phyloP scores from a whole-genome alignment of 35 echinoderm and acorn worm species.

The Chiridota heheva region DNA sequence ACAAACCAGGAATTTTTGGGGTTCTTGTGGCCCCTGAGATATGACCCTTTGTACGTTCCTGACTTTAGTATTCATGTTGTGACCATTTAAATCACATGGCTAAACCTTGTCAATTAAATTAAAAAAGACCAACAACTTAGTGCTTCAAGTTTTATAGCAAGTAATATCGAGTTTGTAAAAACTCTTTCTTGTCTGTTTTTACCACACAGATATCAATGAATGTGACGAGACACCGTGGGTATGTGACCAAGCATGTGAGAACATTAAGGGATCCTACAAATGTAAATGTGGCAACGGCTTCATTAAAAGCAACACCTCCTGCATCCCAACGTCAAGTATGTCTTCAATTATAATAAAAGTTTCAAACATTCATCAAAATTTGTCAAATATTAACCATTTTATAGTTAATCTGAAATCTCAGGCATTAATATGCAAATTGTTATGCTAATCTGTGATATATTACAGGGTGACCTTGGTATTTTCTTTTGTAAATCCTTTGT shows the following conservation, averaged over 20 bases:
- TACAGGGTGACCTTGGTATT: too few species aligned
- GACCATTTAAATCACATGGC: not conserved
- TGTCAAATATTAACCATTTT: too few species aligned
- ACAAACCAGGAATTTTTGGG: too few species aligned
- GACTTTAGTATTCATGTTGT: too few species aligned
- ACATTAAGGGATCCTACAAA: slow-evolving; percentile 17
- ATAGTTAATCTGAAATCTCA: not conserved
- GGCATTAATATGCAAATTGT: too few species aligned
- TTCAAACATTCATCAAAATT: not conserved
- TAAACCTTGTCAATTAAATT: not conserved
- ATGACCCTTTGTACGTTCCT: too few species aligned
- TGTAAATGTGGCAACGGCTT: slow-evolving; percentile 33
- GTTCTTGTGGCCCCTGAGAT: too few species aligned
- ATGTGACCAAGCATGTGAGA: slow-evolving; percentile 42
- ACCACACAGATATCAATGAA: slow-evolving; percentile 50
- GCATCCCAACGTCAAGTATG: slow-evolving; percentile 10
- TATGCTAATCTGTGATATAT: too few species aligned
- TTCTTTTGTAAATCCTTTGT: too few species aligned
- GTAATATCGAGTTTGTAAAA: too few species aligned
- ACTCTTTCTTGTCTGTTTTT: not conserved
- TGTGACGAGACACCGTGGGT: slow-evolving; percentile 47
- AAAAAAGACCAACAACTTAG: not conserved
- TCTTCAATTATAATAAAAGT: not conserved
- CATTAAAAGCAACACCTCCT: not conserved
- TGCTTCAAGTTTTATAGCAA: too few species aligned